Base-by-base conservation (phyloP, 1,140 invertebrate species). In the Diuraphis noxia region DNA sequence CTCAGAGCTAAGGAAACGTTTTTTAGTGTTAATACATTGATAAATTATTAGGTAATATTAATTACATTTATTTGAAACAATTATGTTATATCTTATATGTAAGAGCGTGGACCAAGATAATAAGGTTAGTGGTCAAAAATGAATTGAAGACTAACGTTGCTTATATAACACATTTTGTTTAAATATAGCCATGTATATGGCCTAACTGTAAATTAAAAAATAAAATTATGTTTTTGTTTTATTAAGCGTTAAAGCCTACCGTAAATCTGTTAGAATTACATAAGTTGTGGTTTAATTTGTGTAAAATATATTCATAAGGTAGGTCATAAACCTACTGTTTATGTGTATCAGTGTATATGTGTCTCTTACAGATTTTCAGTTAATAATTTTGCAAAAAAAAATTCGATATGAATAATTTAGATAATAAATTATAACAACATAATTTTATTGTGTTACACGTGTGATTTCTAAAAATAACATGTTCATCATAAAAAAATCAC, bases 401-500 rank as follows among this genome's bases (percentile, higher is more conserved):
- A n/a, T n/a, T 82, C 81, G 25, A 82, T 41, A 82, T 30, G 9
- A 1, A 82, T 41, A 30, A 82, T 23, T 41, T 41, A 82, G 8
- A 41, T 30, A 82, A 82, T 41, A 41, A 30, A 82, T n/a, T n/a
- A n/a, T 41, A 30, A 41, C n/a, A 63, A 63, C 21, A 30, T 63
- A n/a, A 63, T 82, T 13, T 41, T 30, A 82, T 82, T 30, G 38
- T 13, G 40, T 82, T 41, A 38, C 40, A 82, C 5, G 23, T 25
- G 40, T 25, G 25, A 17, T 23, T 30, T 25, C 23, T 81, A 41
- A 82, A 82, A 82, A 82, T 43, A 43, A 84, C 25, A 82, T 30
- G 25, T 82, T 82, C n/a, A 43, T 43, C 30, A 84, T 43, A 84
- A 7, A 84, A 43, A 84, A 46, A 84, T 46, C 82, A 84, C 82